Conservation (phyloP, 2,797 vertebrate species). For the Galago senegalensis region DNA sequence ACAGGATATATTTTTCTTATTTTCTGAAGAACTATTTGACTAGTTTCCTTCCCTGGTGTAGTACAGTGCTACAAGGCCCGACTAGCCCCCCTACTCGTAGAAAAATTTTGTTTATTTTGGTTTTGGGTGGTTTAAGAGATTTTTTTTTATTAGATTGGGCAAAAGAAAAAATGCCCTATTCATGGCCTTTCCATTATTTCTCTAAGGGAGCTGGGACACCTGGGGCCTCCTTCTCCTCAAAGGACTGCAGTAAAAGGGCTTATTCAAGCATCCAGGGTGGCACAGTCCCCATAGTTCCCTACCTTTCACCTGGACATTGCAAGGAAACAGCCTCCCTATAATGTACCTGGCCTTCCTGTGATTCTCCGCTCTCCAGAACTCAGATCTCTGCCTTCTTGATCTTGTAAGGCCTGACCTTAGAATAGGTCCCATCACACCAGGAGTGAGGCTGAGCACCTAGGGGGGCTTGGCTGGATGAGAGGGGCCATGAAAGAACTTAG, state of each 20-base stretch:
- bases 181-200: neutral
- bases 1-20: neutral
- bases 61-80: neutral
- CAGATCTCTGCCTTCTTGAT: neutral
- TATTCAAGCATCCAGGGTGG: neutral
- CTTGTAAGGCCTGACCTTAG: neutral
- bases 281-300: neutral
- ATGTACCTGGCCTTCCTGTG: neutral
- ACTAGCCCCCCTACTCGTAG: neutral
- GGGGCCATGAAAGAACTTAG: neutral
- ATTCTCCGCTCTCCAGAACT: neutral
- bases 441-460: neutral
- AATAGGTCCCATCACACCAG: neutral
- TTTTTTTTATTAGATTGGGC: neutral
- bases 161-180: slow-evolving; percentile 57
- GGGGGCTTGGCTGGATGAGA: neutral
- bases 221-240: neutral
- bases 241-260: neutral
- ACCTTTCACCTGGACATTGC: neutral
- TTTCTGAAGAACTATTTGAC: neutral
- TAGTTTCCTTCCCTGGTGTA: neutral
- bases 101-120: neutral
- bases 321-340: neutral
- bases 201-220: neutral
- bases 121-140: slow-evolving; percentile 4